phyloP scores from a whole-genome alignment of 2,797 vertebrate genomes.

The Aythya fuligula region DNA sequence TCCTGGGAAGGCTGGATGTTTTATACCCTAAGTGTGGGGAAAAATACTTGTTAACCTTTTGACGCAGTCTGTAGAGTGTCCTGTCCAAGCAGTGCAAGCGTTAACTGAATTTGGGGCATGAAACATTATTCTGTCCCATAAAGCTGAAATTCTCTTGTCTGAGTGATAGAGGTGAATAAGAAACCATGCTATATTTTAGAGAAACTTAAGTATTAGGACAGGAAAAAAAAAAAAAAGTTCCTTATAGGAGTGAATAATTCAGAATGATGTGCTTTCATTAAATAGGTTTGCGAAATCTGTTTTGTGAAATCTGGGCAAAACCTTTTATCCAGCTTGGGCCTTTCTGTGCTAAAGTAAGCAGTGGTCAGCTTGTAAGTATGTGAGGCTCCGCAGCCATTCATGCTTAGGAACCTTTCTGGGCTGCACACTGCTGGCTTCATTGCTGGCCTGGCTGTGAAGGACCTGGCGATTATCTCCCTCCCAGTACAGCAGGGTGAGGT shows the following conservation, averaged over 20 bases:
- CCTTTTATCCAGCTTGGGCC: not conserved
- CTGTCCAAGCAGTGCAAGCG: not conserved
- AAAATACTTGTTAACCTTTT: not conserved
- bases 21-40: not conserved
- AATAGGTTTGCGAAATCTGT: rapidly evolving
- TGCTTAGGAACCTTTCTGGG: not conserved
- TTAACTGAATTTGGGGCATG: not conserved
- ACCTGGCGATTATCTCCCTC: not conserved
- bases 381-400: not conserved
- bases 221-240: not conserved
- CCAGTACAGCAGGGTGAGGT: not conserved
- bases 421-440: not conserved
- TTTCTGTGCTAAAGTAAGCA: not conserved
- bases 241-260: not conserved
- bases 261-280: not conserved
- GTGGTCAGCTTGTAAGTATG: not conserved
- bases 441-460: not conserved
- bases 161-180: not conserved
- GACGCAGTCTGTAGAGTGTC: not conserved
- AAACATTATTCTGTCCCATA: not conserved
- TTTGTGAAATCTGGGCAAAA: not conserved
- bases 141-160: not conserved
- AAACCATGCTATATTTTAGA: not conserved
- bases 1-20: not conserved
- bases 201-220: not conserved